Percentiles rank a stretch among this genome's conserved stretches.
phyloP scores from a whole-genome alignment of 2,888 invertebrate genomes.

The Ophion costatus region DNA sequence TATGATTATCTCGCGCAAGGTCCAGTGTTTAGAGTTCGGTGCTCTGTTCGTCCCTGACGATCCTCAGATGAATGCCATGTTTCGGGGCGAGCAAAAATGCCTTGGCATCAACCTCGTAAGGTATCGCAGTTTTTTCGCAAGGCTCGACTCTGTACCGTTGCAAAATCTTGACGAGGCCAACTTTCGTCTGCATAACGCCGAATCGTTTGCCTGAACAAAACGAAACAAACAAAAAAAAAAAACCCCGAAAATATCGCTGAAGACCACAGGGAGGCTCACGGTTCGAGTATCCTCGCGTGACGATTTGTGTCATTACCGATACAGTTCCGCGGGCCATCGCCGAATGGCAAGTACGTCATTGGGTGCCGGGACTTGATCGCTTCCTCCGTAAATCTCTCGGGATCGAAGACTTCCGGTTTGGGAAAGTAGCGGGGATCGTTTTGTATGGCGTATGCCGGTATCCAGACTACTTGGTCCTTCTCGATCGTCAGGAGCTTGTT shows the following conservation, averaged over 20 bases:
- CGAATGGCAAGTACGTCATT: constrained; percentile 76
- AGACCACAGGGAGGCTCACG: background rate
- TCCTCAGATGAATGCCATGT: constrained; percentile 76
- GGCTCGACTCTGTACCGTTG: constrained; percentile 77
- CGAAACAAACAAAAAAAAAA: constrained; percentile 52
- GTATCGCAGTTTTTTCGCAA: constrained; percentile 76
- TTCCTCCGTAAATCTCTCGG: constrained; percentile 75
- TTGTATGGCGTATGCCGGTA: constrained; percentile 73
- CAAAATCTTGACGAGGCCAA: constrained; percentile 79
- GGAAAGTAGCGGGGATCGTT: constrained; percentile 73
- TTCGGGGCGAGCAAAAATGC: constrained; percentile 73
- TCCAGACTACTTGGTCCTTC: constrained; percentile 59
- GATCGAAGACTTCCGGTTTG: constrained; percentile 76
- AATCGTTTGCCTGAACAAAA: constrained; percentile 76
- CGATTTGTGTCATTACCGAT: constrained; percentile 72
- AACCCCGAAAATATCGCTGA: constrained; percentile 15
- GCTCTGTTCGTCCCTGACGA: constrained; percentile 67
- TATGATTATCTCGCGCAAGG: too few relatives aligned
- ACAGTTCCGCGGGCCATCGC: constrained; percentile 79
- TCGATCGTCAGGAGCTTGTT: constrained; percentile 69
- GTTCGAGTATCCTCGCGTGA: background rate
- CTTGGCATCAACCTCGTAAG: constrained; percentile 70
- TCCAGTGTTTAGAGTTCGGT: constrained; percentile 1
- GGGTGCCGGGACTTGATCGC: constrained; percentile 69
- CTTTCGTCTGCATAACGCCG: constrained; percentile 79